A percentile compares a stretch with the other conserved stretches of the same genome.
These are phyloP conservation scores for Onychomys torridus DNA, from an alignment of 2,797 vertebrate species.

Conservation along the genomic window DNA sequence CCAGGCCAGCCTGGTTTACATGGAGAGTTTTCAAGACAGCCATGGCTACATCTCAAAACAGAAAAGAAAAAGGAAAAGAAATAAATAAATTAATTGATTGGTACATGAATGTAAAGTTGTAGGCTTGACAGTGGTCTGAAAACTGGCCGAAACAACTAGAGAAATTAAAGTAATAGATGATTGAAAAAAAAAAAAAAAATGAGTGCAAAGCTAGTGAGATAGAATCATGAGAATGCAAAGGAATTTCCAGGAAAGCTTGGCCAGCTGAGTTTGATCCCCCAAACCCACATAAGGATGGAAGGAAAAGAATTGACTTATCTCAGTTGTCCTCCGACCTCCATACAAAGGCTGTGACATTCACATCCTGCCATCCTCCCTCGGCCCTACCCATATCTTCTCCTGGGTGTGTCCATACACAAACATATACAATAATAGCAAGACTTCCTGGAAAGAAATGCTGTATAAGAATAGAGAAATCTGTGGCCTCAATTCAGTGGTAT, in stretches of 20 bases:
- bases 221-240: neutral
- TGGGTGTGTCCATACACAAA: neutral
- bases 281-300: neutral
- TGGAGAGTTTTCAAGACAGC: neutral
- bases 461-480: neutral
- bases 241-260: neutral
- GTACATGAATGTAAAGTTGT: neutral
- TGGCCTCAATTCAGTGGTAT: neutral
- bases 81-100: neutral
- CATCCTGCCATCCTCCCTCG: neutral
- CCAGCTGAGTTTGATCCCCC: neutral
- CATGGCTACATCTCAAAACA: neutral
- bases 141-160: neutral
- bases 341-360: neutral
- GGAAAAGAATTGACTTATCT: neutral
- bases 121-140: neutral
- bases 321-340: neutral
- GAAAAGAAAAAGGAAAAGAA: neutral
- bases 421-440: neutral
- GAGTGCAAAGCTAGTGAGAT: neutral
- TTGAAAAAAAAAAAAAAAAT: neutral
- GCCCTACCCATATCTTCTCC: neutral
- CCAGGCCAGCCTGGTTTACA: neutral
- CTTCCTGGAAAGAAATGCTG: neutral
- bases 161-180: slow-evolving; percentile 1